A percentile compares a stretch with the other conserved stretches of the same genome.
These are phyloP conservation scores for Centropus bengalensis DNA, from an alignment of 2,113 vertebrate genomes.

Conservation along the genomic window DNA sequence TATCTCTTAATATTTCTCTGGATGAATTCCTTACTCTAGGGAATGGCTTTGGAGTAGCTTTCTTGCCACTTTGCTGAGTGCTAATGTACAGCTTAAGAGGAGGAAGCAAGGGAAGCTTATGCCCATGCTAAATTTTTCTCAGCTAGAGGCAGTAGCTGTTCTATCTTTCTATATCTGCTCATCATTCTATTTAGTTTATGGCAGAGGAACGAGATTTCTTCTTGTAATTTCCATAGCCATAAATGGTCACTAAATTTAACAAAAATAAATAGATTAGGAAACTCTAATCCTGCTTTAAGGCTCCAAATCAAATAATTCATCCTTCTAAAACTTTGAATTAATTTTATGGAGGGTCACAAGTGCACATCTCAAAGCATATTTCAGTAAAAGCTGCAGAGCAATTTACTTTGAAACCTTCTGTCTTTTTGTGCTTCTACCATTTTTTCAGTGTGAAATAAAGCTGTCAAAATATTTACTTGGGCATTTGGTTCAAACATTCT, in stretches of 20 bases:
- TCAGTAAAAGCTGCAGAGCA: constrained; percentile 8
- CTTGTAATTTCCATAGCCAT: background rate
- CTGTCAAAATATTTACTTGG: constrained; percentile 68
- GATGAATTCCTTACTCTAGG: background rate
- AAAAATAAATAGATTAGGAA: background rate
- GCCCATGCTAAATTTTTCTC: background rate
- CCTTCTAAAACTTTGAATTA: constrained; percentile 19
- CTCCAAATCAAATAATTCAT: background rate
- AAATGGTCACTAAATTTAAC: constrained; percentile 21
- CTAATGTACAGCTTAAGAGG: background rate
- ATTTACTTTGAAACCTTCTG: constrained; percentile 40
- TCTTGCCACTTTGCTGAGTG: background rate
- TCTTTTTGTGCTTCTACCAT: background rate
- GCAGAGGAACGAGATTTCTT: background rate
- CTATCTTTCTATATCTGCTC: background rate
- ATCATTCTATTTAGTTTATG: background rate
- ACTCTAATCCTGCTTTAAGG: constrained; percentile 2
- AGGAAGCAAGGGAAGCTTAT: background rate
- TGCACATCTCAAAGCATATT: constrained; percentile 2
- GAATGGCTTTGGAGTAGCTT: background rate
- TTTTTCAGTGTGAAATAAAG: constrained; percentile 57
- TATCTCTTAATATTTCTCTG: background rate
- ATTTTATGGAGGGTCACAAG: constrained; percentile 33
- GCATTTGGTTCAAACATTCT: constrained; percentile 27
- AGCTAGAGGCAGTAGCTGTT: background rate